Percentiles rank a stretch among this genome's conserved stretches.
phyloP scores from a whole-genome alignment of 2,888 invertebrate genomes.

The Standfussiana lucernea region DNA sequence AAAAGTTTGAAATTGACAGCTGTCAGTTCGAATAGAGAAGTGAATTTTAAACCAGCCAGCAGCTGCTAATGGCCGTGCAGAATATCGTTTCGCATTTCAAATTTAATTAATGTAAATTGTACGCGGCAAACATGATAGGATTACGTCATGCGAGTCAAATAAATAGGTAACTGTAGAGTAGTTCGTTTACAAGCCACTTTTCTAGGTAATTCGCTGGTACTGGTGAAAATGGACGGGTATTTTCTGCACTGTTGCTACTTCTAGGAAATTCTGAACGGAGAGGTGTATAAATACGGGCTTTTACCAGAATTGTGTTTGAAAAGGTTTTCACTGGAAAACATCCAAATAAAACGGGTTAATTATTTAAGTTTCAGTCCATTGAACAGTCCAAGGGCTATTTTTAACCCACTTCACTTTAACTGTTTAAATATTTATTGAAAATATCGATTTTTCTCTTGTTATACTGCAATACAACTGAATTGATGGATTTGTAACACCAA shows the following conservation, averaged over 20 bases:
- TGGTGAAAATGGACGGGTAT: constrained; percentile 11
- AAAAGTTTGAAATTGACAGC: constrained; percentile 29
- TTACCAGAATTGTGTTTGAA: background rate
- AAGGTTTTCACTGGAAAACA: background rate
- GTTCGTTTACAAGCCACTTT: constrained; percentile 36
- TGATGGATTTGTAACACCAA: background rate
- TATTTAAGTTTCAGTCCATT: too few species aligned
- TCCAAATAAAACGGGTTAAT: background rate
- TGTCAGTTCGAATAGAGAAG: constrained; percentile 25
- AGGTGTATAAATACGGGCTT: background rate
- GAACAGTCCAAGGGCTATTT: too few species aligned
- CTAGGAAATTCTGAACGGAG: background rate
- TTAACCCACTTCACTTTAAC: too few species aligned
- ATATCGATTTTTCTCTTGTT: background rate
- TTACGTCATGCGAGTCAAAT: constrained; percentile 39
- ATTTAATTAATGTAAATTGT: background rate
- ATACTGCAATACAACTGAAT: background rate
- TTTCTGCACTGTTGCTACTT: constrained; percentile 9
- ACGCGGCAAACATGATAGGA: constrained; percentile 14
- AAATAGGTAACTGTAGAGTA: constrained; percentile 21
- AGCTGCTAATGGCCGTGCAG: background rate
- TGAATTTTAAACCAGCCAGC: background rate
- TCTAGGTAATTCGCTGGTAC: constrained; percentile 18
- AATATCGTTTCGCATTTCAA: constrained; percentile 9
- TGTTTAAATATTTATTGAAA: background rate